A percentile compares a stretch with the other conserved stretches of the same genome.
These are phyloP conservation scores for Meloidogyne chitwoodi DNA, from an alignment of 1,140 invertebrate genomes.

Conservation along the genomic window DNA sequence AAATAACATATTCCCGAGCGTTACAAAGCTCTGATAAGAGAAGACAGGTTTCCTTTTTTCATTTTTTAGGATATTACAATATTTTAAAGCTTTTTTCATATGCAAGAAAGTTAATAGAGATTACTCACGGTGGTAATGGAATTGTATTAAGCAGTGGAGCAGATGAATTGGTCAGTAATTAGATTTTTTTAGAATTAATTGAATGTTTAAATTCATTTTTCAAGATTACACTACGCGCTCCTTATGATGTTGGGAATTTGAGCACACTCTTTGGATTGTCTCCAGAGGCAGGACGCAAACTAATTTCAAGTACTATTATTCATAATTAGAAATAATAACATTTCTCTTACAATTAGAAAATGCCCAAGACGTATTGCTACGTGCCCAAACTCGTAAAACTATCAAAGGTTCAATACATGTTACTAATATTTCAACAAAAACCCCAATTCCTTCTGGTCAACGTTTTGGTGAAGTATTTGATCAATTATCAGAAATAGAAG, in stretches of 20 bases:
- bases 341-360: slow-evolving; percentile 42
- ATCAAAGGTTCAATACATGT: slow-evolving; percentile 51
- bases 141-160: slow-evolving; percentile 46
- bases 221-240: slow-evolving; percentile 50
- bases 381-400: slow-evolving; percentile 46
- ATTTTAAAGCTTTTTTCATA: slow-evolving; percentile 46
- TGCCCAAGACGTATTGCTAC: slow-evolving; percentile 39
- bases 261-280: slow-evolving; percentile 43
- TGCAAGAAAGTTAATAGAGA: slow-evolving; percentile 27
- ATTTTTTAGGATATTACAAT: not conserved
- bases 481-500: slow-evolving; percentile 37
- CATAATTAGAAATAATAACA: not conserved
- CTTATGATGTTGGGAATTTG: slow-evolving; percentile 55
- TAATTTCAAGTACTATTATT: slow-evolving; percentile 29
- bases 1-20: slow-evolving; percentile 35
- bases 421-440: slow-evolving; percentile 1
- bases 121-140: slow-evolving; percentile 33
- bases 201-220: not conserved
- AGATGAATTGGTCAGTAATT: slow-evolving; percentile 23
- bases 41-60: slow-evolving; percentile 11
- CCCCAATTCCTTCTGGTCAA: not conserved
- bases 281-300: slow-evolving; percentile 20
- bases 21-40: slow-evolving; percentile 24
- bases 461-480: slow-evolving; percentile 4
- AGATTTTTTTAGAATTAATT: not conserved